Percentiles rank a stretch among this genome's conserved stretches.
These are phyloP conservation scores for Hycleus cichorii DNA, from an alignment of 1,140 invertebrate genomes.

Conservation along the genomic window DNA sequence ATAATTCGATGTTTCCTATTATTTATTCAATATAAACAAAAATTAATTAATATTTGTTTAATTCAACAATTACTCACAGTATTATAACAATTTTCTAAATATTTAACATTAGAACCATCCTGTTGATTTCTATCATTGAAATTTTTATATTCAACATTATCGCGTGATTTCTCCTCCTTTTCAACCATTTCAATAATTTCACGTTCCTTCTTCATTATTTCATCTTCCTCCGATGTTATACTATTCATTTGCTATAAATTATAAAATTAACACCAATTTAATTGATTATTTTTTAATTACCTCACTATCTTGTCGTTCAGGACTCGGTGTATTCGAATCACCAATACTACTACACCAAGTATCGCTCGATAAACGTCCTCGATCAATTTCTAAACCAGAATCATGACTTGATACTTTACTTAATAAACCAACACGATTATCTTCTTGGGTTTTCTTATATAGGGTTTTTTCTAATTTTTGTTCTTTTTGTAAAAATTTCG, in stretches of 20 bases:
- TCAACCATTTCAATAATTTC: slow-evolving; percentile 66
- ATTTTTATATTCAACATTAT: slow-evolving; percentile 13
- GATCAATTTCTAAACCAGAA: slow-evolving; percentile 66
- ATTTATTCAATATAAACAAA: not conserved
- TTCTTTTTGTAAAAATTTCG: slow-evolving; percentile 68
- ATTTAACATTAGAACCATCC: not conserved
- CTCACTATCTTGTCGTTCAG: slow-evolving; percentile 71
- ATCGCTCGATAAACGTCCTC: slow-evolving; percentile 47
- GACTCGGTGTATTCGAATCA: slow-evolving; percentile 55
- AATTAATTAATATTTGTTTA: too few species aligned
- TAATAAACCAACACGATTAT: slow-evolving; percentile 21
- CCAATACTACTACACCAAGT: slow-evolving; percentile 55
- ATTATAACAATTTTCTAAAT: not conserved
- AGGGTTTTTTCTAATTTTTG: slow-evolving; percentile 67
- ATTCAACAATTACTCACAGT: not conserved
- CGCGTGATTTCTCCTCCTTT: slow-evolving; percentile 50
- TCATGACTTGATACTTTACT: slow-evolving; percentile 56
- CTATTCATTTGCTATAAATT: slow-evolving; percentile 35
- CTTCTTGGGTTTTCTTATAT: slow-evolving; percentile 51
- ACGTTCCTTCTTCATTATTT: slow-evolving; percentile 60
- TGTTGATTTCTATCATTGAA: not conserved
- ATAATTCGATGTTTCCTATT: slow-evolving; percentile 24
- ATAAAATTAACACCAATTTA: not conserved
- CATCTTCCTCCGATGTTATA: slow-evolving; percentile 57
- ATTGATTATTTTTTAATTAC: slow-evolving; percentile 10